Evolutionary conservation across 2,113 vertebrate species (phyloP).

Genomic region (Callipepla californica): DNA sequence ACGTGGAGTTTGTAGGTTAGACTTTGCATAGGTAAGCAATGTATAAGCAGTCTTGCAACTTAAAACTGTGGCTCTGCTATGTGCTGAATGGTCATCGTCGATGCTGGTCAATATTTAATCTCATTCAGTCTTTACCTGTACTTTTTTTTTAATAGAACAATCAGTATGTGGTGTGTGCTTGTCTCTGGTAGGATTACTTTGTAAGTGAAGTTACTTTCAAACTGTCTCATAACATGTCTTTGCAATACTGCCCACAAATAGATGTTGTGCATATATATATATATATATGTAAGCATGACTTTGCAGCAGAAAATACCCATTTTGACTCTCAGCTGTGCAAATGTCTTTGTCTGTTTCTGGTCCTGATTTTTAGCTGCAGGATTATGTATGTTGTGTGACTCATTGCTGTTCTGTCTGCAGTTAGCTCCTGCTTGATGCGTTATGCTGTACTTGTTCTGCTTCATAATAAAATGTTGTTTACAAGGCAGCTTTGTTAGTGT

Average conservation of each 20-base stretch:
- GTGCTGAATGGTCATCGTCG: not conserved
- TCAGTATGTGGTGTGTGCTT: not conserved
- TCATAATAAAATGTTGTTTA: conserved; percentile 36
- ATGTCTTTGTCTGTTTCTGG: conserved; percentile 19
- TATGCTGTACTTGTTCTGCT: conserved; percentile 28
- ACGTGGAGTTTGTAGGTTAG: not conserved
- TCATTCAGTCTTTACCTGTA: not conserved
- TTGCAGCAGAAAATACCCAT: not conserved
- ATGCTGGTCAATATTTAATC: not conserved
- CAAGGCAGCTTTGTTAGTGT: not conserved
- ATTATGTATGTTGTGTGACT: conserved; percentile 57
- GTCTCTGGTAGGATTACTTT: not conserved
- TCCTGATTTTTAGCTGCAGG: conserved; percentile 36
- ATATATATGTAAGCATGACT: not conserved
- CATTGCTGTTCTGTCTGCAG: conserved; percentile 43
- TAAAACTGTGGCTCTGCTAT: not conserved
- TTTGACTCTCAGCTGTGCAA: not conserved
- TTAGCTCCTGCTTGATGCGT: conserved; percentile 31
- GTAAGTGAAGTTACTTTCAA: conserved; percentile 5
- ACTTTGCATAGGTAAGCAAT: not conserved
- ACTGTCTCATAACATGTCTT: not conserved
- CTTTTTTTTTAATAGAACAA: not conserved
- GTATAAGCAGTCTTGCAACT: not conserved
- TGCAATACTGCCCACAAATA: not conserved
- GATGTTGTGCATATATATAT: no score